Evolutionary conservation across 1,140 invertebrate genomes (phyloP).

Genomic region (Homarus americanus): DNA sequence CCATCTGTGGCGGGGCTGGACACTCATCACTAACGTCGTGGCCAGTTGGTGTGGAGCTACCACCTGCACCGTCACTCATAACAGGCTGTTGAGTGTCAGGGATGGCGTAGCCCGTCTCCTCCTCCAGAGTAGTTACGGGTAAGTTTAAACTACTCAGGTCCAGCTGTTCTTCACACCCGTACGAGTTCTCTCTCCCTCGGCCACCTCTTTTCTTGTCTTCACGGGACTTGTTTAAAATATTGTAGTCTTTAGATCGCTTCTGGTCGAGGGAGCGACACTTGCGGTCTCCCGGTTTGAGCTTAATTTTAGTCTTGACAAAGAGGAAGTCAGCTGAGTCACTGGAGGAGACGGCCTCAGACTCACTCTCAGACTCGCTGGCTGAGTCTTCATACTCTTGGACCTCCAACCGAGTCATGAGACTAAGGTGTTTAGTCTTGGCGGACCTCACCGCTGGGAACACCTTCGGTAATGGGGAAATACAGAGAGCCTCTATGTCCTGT

Average conservation of each 20-base stretch:
- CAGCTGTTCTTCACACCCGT: slow-evolving; percentile 39
- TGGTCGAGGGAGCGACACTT: slow-evolving; percentile 65
- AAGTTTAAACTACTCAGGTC: slow-evolving; percentile 50
- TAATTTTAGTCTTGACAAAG: slow-evolving; percentile 70
- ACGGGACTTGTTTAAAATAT: slow-evolving; percentile 25
- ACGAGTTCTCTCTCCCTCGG: neutral
- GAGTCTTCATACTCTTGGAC: slow-evolving; percentile 58
- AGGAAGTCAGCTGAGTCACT: slow-evolving; percentile 65
- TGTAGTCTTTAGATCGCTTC: slow-evolving; percentile 41
- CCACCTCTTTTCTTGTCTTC: neutral
- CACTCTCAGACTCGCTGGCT: slow-evolving; percentile 50
- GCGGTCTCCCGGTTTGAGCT: slow-evolving; percentile 66
- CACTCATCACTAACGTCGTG: too few relatives aligned
- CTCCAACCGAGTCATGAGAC: slow-evolving; percentile 67
- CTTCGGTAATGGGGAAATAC: slow-evolving; percentile 43
- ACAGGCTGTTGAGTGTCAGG: neutral
- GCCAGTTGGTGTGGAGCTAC: neutral
- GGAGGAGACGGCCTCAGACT: slow-evolving; percentile 53
- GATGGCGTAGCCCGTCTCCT: neutral
- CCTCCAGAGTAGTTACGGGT: neutral
- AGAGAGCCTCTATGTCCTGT: slow-evolving; percentile 40
- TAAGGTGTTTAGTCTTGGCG: slow-evolving; percentile 72
- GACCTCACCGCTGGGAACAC: slow-evolving; percentile 52
- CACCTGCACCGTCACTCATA: neutral
- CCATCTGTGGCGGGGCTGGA: neutral